Evolutionary conservation across 2,888 invertebrate genomes (phyloP).

Genomic region (Ecdyonurus torrentis): DNA sequence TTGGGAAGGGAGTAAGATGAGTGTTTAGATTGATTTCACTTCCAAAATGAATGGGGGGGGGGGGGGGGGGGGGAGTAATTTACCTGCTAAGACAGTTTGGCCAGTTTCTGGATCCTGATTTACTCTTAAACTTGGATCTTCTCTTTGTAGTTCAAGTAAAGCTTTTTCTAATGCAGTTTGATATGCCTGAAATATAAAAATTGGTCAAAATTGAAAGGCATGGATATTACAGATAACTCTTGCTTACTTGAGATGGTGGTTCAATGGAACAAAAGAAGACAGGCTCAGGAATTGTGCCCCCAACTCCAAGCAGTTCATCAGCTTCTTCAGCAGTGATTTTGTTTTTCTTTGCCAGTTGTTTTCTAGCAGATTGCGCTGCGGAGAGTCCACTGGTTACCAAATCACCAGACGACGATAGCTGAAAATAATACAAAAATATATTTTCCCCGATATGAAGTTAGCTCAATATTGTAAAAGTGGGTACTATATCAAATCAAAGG

Average conservation of each 20-base stretch:
- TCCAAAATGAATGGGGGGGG: too few relatives aligned
- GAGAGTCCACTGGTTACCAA: conserved; percentile 43
- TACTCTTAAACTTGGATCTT: conserved; percentile 82
- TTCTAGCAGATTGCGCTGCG: conserved; percentile 39
- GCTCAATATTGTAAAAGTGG: too few relatives aligned
- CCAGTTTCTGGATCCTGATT: conserved; percentile 59
- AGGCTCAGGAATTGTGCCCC: conserved; percentile 70
- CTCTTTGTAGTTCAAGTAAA: conserved; percentile 59
- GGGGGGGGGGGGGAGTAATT: conserved; percentile 1
- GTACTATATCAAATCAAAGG: too few relatives aligned
- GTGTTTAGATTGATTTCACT: too few relatives aligned
- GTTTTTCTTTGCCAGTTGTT: conserved; percentile 23
- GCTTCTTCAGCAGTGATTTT: conserved; percentile 20
- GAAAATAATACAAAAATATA: too few relatives aligned
- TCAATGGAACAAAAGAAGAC: conserved; percentile 96
- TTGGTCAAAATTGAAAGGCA: conserved; percentile 5
- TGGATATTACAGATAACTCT: too few relatives aligned
- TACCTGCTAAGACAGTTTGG: conserved; percentile 68
- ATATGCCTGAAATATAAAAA: conserved; percentile 30
- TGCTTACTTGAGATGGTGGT: conserved; percentile 48
- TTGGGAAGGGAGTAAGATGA: neutral
- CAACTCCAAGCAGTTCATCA: conserved; percentile 29
- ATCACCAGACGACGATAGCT: conserved; percentile 38
- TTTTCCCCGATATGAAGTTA: too few relatives aligned
- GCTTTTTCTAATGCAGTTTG: conserved; percentile 67